phyloP scores from a whole-genome alignment of 2,113 vertebrate species.

The Pterophyllum scalare region DNA sequence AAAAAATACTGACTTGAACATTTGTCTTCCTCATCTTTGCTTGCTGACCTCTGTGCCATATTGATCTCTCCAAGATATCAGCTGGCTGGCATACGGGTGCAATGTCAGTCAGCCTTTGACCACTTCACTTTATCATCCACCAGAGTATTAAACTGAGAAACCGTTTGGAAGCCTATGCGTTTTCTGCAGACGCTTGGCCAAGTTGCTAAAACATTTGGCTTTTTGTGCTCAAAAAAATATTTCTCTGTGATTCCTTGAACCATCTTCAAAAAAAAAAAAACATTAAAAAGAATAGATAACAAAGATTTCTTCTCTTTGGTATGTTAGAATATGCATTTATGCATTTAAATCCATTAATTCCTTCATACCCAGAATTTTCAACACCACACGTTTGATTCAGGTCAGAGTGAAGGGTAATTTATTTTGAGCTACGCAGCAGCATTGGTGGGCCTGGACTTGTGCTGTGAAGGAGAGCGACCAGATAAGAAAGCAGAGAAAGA shows the following conservation, averaged over 20 bases:
- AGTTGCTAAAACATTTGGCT: slow-evolving; percentile 17
- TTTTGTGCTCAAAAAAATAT: neutral
- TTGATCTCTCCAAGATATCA: slow-evolving; percentile 60
- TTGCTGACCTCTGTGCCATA: slow-evolving; percentile 58
- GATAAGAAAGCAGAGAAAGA: slow-evolving; percentile 55
- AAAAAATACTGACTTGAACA: slow-evolving; percentile 27
- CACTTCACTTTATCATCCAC: slow-evolving; percentile 46
- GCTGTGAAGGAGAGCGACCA: slow-evolving; percentile 16
- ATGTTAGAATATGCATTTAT: neutral
- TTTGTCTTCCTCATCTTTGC: slow-evolving; percentile 65
- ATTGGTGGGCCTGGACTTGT: slow-evolving; percentile 7
- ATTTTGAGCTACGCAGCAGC: slow-evolving; percentile 34
- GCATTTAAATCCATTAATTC: slow-evolving; percentile 17
- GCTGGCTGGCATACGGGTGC: slow-evolving; percentile 22
- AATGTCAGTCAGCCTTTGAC: slow-evolving; percentile 51
- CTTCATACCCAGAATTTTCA: slow-evolving; percentile 9
- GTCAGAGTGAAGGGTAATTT: slow-evolving; percentile 46
- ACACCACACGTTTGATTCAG: slow-evolving; percentile 32
- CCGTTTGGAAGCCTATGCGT: neutral
- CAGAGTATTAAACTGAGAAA: slow-evolving; percentile 42
- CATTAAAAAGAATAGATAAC: no score
- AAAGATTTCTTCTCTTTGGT: no score
- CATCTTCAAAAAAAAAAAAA: neutral
- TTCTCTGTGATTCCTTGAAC: neutral
- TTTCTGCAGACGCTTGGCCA: neutral